phyloP scores from a whole-genome alignment of 2,797 vertebrate species.

The Pseudomugil tenellus region DNA sequence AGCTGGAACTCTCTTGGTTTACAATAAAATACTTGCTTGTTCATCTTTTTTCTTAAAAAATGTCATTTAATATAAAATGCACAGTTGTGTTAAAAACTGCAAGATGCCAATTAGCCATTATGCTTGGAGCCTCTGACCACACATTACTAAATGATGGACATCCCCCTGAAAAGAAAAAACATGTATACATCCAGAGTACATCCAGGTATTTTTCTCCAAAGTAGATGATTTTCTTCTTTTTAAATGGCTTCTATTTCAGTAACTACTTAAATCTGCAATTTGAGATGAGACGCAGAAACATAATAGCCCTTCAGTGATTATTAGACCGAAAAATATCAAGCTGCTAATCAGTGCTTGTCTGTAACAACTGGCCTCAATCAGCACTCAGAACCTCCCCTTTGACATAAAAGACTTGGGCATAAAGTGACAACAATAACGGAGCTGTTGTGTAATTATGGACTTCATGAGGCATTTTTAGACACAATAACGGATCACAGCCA shows the following conservation, averaged over 20 bases:
- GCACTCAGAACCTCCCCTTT: slow-evolving; percentile 22
- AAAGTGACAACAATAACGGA: too few relatives aligned
- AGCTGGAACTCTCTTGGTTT: slow-evolving; percentile 50
- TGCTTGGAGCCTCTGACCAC: background rate
- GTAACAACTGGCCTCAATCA: slow-evolving; percentile 44
- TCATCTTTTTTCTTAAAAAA: slow-evolving; percentile 18
- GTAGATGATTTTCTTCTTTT: slow-evolving; percentile 18
- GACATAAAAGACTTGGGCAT: slow-evolving; percentile 22
- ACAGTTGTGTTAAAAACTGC: background rate
- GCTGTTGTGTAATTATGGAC: background rate
- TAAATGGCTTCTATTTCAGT: slow-evolving; percentile 49
- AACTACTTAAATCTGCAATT: slow-evolving; percentile 46
- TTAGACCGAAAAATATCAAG: slow-evolving; percentile 56
- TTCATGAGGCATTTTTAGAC: slow-evolving; percentile 23
- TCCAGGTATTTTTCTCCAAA: slow-evolving; percentile 15
- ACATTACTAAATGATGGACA: background rate
- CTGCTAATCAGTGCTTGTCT: slow-evolving; percentile 53
- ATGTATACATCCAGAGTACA: background rate
- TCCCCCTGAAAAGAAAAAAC: slow-evolving; percentile 24
- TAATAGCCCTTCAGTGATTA: slow-evolving; percentile 51
- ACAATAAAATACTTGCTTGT: slow-evolving; percentile 22
- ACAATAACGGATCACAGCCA: slow-evolving; percentile 29
- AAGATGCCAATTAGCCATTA: background rate
- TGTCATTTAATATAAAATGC: slow-evolving; percentile 15
- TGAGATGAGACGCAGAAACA: slow-evolving; percentile 41